phyloP scores from a whole-genome alignment of 2,797 vertebrate species.

The Cossypha dichroa region DNA sequence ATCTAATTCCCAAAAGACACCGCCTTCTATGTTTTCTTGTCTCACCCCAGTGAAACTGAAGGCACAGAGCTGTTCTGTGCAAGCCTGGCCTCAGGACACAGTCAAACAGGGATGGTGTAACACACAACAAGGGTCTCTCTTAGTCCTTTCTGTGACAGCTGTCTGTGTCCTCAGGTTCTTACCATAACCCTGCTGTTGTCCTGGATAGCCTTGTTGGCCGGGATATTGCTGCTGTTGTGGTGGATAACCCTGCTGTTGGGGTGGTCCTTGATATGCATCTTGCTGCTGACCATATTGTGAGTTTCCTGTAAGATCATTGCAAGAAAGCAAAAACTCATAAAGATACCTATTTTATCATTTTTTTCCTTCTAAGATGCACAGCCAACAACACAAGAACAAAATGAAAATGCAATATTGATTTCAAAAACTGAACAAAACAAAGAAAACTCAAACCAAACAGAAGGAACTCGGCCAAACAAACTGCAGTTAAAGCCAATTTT shows the following conservation, averaged over 20 bases:
- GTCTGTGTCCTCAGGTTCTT: slow-evolving; percentile 49
- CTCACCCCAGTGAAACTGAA: neutral
- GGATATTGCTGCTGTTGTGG: slow-evolving; percentile 88
- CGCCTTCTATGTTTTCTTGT: accelerated
- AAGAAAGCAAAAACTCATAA: slow-evolving; percentile 60
- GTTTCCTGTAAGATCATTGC: slow-evolving; percentile 84
- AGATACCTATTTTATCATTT: slow-evolving; percentile 10
- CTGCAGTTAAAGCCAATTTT: slow-evolving; percentile 82
- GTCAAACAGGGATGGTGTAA: neutral
- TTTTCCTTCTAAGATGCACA: slow-evolving; percentile 74
- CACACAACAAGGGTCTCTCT: neutral
- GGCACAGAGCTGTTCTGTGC: neutral
- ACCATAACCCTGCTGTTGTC: slow-evolving; percentile 97
- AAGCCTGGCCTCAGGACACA: neutral
- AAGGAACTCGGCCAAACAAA: slow-evolving; percentile 82
- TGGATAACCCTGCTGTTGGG: slow-evolving; percentile 93
- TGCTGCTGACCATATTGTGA: slow-evolving; percentile 95
- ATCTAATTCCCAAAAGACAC: neutral
- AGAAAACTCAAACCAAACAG: slow-evolving; percentile 81
- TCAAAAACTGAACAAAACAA: slow-evolving; percentile 78
- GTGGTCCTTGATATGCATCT: slow-evolving; percentile 95
- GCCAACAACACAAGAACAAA: slow-evolving; percentile 81
- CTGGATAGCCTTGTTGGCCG: slow-evolving; percentile 93
- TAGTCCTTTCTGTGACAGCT: neutral
- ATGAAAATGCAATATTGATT: slow-evolving; percentile 75